These are phyloP conservation scores for Anguilla megastoma DNA, from an alignment of 2,797 vertebrate genomes.

Conservation along the genomic window DNA sequence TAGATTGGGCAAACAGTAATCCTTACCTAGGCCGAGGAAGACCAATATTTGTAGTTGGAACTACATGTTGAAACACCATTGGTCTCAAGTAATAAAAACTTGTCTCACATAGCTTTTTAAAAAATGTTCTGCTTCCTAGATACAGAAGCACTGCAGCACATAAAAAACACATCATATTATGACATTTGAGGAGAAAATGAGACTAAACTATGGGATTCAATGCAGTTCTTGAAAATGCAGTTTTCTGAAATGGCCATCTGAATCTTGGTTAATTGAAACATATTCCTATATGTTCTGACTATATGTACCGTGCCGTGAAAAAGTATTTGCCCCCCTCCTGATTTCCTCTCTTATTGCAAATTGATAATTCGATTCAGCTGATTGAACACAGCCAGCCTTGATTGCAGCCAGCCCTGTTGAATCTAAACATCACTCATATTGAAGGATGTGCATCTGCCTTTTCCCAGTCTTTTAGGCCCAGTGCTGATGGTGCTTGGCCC, in stretches of 20 bases:
- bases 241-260: background rate
- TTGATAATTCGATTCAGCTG: too few species aligned
- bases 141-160: background rate
- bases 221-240: background rate
- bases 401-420: too few species aligned
- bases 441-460: too few species aligned
- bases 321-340: too few species aligned
- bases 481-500: too few species aligned
- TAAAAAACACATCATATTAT: background rate
- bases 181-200: background rate
- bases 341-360: too few species aligned
- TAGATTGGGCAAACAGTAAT: slow-evolving; percentile 26
- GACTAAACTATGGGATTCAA: background rate
- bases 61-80: slow-evolving; percentile 14
- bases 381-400: too few species aligned
- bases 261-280: background rate
- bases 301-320: background rate
- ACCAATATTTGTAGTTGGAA: slow-evolving; percentile 19
- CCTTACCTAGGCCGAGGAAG: background rate
- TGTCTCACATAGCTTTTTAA: background rate
- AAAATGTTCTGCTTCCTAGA: background rate
- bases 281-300: background rate
- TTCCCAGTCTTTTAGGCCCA: too few species aligned
- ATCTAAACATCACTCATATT: too few species aligned
- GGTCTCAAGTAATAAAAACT: background rate